Conservation (phyloP, 64 coral and sea anemone genomes). For the Montipora cactus region DNA sequence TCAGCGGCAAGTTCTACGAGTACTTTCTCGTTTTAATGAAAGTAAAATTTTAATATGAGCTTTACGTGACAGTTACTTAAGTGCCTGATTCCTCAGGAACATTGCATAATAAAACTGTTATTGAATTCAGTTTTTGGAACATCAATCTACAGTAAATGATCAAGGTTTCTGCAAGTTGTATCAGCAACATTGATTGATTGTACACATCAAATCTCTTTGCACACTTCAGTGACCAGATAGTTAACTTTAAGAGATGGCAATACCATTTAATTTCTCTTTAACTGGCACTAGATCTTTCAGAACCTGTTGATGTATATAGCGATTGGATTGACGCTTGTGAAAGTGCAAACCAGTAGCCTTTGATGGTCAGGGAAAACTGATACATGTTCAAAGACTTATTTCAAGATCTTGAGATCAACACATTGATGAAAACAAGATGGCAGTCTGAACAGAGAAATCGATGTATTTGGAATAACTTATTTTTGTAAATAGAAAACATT, state of each 20-base stretch:
- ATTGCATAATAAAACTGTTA: no score
- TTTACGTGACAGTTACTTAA: no score
- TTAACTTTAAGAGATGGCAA: neutral
- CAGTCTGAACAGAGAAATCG: neutral
- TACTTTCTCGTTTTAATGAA: no score
- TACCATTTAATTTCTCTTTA: slow-evolving; percentile 4
- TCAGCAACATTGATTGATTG: no score
- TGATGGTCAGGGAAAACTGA: neutral
- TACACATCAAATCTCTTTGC: no score
- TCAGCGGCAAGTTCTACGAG: no score
- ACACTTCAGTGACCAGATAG: no score
- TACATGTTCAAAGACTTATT: neutral
- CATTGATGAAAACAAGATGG: neutral
- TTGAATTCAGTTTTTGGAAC: no score
- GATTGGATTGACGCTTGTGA: slow-evolving; percentile 99
- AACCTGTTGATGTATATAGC: slow-evolving; percentile 99
- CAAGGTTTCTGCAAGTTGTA: no score
- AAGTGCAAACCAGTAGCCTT: slow-evolving; percentile 85
- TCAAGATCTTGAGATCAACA: neutral
- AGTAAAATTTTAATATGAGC: no score
- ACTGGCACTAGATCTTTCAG: slow-evolving; percentile 84
- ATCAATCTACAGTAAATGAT: no score
- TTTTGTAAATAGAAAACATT: neutral
- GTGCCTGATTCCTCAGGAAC: no score
- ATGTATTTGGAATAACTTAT: neutral